Percentiles rank a stretch among this genome's conserved stretches.
Conservation (phyloP, 2,888 invertebrate species). For the Archaeoteleia sp. region DNA sequence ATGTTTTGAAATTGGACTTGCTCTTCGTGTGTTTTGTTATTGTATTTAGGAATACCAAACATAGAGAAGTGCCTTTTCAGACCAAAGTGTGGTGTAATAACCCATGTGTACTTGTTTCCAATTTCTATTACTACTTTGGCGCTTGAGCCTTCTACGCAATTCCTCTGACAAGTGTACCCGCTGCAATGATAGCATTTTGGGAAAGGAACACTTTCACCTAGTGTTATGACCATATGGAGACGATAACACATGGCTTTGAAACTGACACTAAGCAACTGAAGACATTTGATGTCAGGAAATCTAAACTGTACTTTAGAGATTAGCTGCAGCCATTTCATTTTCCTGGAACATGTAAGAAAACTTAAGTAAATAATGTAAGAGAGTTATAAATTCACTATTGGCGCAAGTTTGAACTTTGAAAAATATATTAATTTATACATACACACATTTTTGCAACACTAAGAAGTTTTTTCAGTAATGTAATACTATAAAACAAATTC, state of each 20-base stretch:
- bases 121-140: constrained; percentile 74
- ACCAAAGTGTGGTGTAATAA: constrained; percentile 71
- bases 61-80: constrained; percentile 71
- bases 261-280: constrained; percentile 69
- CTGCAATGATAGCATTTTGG: constrained; percentile 72
- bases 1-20: constrained; percentile 59
- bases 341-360: constrained; percentile 61
- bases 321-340: constrained; percentile 73
- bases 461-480: too few species aligned
- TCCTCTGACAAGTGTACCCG: constrained; percentile 72
- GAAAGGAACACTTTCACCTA: constrained; percentile 68
- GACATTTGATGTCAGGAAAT: constrained; percentile 71
- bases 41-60: constrained; percentile 72
- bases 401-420: too few species aligned
- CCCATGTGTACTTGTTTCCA: constrained; percentile 74
- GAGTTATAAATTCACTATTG: too few species aligned
- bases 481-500: too few species aligned
- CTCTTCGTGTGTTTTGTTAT: constrained; percentile 63
- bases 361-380: not conserved
- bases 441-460: too few species aligned
- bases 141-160: constrained; percentile 71
- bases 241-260: constrained; percentile 73
- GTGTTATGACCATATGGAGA: constrained; percentile 69
- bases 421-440: too few species aligned
- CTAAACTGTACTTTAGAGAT: constrained; percentile 70